Evolutionary conservation across 1,140 invertebrate species (phyloP).

Genomic region (Drosophila albomicans): DNA sequence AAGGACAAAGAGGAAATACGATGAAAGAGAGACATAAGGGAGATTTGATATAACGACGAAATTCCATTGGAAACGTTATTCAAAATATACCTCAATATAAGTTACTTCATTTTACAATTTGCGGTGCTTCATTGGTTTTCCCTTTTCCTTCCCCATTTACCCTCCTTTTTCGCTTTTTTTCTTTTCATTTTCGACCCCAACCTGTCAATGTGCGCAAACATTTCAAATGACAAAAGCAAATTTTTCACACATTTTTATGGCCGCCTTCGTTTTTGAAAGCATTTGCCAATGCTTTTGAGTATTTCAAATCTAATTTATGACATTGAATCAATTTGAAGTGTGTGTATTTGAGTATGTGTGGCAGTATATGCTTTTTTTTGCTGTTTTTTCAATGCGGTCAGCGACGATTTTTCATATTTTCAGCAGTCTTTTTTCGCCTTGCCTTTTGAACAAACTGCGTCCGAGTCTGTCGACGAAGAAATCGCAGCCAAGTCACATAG

Average conservation of each 20-base stretch:
- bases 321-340: conserved; percentile 78
- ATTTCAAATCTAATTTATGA: conserved; percentile 84
- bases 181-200: conserved; percentile 6
- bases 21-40: not conserved
- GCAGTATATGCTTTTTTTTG: conserved; percentile 17
- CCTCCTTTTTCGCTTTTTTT: too few relatives aligned
- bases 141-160: not conserved
- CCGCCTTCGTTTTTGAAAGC: conserved; percentile 30
- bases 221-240: conserved; percentile 66
- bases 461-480: conserved; percentile 53
- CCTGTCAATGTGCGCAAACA: conserved; percentile 46
- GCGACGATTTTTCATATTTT: conserved; percentile 80
- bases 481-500: conserved; percentile 60
- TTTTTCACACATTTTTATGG: conserved; percentile 78
- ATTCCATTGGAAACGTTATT: conserved; percentile 67
- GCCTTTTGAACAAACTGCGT: conserved; percentile 35
- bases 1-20: too few relatives aligned
- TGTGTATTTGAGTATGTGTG: conserved; percentile 20
- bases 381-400: conserved; percentile 68
- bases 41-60: conserved; percentile 18
- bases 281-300: conserved; percentile 65
- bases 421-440: conserved; percentile 55
- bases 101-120: conserved; percentile 71
- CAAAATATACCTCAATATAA: conserved; percentile 80
- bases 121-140: conserved; percentile 62